Conservation (phyloP, 2,888 invertebrate genomes). For the Orthonevra nobilis region DNA sequence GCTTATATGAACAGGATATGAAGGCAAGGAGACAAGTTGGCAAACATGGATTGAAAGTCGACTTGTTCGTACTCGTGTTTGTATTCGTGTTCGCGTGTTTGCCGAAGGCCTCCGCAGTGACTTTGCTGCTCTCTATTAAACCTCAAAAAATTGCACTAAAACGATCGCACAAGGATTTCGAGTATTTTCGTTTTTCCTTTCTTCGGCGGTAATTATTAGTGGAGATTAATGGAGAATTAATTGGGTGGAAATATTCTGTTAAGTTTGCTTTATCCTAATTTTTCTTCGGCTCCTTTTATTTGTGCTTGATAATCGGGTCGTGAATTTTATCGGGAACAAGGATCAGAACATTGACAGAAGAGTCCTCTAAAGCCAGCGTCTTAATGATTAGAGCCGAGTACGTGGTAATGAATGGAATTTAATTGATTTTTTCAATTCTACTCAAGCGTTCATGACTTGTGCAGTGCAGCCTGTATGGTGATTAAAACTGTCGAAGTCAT, state of each 20-base stretch:
- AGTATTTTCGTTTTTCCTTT: constrained; percentile 12
- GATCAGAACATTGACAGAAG: constrained; percentile 14
- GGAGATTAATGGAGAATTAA: constrained; percentile 64
- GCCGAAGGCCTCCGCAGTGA: constrained; percentile 28
- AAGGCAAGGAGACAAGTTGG: constrained; percentile 39
- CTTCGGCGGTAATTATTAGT: constrained; percentile 44
- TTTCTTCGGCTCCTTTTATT: constrained; percentile 19
- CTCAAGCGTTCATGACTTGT: constrained; percentile 1
- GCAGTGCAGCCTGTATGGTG: not conserved
- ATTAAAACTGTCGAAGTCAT: not conserved
- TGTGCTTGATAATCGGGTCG: constrained; percentile 41
- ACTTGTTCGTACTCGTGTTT: constrained; percentile 6
- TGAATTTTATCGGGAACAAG: constrained; percentile 48
- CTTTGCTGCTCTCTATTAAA: constrained; percentile 65
- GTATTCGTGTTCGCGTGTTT: constrained; percentile 26
- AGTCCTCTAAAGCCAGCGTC: constrained; percentile 1
- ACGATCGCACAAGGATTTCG: constrained; percentile 54
- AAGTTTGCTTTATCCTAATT: constrained; percentile 63
- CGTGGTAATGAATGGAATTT: constrained; percentile 58
- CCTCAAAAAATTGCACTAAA: constrained; percentile 59
- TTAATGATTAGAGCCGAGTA: constrained; percentile 24
- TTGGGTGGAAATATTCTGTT: constrained; percentile 64
- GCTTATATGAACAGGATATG: constrained; percentile 63
- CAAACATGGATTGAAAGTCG: constrained; percentile 33
- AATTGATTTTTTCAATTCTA: constrained; percentile 43